These are phyloP conservation scores for Channa argus DNA, from an alignment of 2,113 vertebrate genomes.

Conservation along the genomic window DNA sequence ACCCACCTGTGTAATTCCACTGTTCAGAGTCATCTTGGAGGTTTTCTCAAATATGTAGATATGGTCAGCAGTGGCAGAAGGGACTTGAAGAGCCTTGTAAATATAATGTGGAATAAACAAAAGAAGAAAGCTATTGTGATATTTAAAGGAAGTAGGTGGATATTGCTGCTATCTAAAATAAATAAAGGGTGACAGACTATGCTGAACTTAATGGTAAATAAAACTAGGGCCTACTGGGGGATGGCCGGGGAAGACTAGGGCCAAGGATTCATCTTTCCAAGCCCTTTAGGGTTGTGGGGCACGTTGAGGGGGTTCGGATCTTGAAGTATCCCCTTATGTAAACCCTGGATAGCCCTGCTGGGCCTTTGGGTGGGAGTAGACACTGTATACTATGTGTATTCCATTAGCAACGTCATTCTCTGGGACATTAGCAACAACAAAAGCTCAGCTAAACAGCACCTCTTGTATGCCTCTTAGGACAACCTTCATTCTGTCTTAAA, in stretches of 20 bases:
- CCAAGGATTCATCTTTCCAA: slow-evolving; percentile 8
- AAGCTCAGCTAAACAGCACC: slow-evolving; percentile 58
- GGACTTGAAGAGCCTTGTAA: slow-evolving; percentile 50
- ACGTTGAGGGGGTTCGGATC: not conserved
- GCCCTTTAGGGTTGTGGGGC: not conserved
- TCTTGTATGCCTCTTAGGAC: slow-evolving; percentile 63
- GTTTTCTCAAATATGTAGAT: slow-evolving; percentile 34
- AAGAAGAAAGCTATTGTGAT: slow-evolving; percentile 42
- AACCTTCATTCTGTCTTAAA: slow-evolving; percentile 80
- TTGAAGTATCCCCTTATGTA: slow-evolving; percentile 37
- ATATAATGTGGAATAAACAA: slow-evolving; percentile 50
- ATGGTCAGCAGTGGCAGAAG: slow-evolving; percentile 33
- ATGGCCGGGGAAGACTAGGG: slow-evolving; percentile 13
- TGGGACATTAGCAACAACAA: slow-evolving; percentile 68
- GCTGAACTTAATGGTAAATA: slow-evolving; percentile 43
- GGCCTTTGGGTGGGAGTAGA: slow-evolving; percentile 11
- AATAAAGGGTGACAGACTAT: slow-evolving; percentile 33
- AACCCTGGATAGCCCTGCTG: slow-evolving; percentile 12
- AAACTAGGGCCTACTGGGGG: slow-evolving; percentile 3
- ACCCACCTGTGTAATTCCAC: slow-evolving; percentile 3
- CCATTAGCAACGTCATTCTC: slow-evolving; percentile 57
- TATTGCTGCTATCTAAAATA: slow-evolving; percentile 53
- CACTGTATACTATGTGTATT: slow-evolving; percentile 25
- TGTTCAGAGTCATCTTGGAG: slow-evolving; percentile 32
- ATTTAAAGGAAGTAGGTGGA: slow-evolving; percentile 44